Conservation (phyloP, 1,140 invertebrate genomes). For the Sminthurinus signatus region DNA sequence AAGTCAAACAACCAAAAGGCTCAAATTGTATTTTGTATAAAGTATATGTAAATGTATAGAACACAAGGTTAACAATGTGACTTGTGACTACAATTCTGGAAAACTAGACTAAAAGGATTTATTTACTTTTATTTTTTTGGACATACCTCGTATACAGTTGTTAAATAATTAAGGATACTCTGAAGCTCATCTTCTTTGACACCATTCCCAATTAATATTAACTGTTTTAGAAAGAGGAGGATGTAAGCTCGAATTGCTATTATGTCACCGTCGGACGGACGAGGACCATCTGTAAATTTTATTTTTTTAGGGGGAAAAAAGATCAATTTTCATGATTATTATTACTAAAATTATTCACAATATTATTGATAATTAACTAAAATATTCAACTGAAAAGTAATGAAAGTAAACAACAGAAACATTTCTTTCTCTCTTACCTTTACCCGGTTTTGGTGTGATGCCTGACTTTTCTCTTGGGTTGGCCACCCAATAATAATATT, state of each 20-base stretch:
- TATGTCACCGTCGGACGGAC: slow-evolving; percentile 89
- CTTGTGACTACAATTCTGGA: no score
- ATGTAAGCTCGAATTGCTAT: slow-evolving; percentile 90
- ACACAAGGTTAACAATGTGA: background rate
- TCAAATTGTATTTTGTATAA: background rate
- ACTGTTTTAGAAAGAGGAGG: slow-evolving; percentile 82
- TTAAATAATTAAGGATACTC: slow-evolving; percentile 95
- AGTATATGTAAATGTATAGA: no score
- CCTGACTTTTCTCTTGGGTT: slow-evolving; percentile 92
- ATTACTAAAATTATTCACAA: no score
- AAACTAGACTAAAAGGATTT: no score
- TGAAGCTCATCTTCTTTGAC: slow-evolving; percentile 98
- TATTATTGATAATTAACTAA: no score
- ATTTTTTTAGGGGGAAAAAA: no score
- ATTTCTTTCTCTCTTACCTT: no score
- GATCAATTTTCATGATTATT: no score
- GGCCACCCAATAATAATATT: slow-evolving; percentile 98
- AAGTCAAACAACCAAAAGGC: background rate
- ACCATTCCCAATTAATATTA: slow-evolving; percentile 93
- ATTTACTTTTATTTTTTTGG: no score
- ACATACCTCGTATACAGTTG: slow-evolving; percentile 87
- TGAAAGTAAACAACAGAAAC: no score
- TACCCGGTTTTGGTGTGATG: slow-evolving; percentile 87
- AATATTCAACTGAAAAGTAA: no score
- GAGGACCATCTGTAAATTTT: slow-evolving; percentile 72